Base-by-base conservation (phyloP, 2,888 invertebrate genomes). In the Eupsilia transversa region DNA sequence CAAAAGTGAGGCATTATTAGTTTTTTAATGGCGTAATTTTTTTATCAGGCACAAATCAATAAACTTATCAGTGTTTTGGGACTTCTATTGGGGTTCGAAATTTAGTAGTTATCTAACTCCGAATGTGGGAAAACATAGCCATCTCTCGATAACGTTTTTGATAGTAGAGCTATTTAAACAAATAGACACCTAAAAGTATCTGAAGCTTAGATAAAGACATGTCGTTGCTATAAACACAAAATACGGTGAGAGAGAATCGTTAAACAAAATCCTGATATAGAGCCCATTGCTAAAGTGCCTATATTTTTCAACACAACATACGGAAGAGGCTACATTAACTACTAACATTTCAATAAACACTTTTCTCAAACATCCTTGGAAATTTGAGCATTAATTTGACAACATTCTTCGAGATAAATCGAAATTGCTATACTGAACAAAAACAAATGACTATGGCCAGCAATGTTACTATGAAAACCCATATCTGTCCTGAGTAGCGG, bases 161-260 rank as follows among this genome's bases (percentile, higher is more conserved):
- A 52, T 72, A 27, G 17, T 61, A 61, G 61, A 61, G 61, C 0
- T 27, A 12, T 35, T 57, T 72, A 4, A 9, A 49, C 43, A 35
- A 33, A 38, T n/a, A 63, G 10, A 65, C 17, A 38, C 35, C 2
- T 43, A 0, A 9, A 27, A 20, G 5, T 49, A 52, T 49, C 17
- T 64, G 14, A 12, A 56, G n/a, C 38, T 20, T 17, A 38, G n/a
- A 52, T 69, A 59, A 63, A 43, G 54, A n/a, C 38, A 60, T 80
- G 63, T 71, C 63, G 60, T 69, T 56, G 61, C 76, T 27, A 67
- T 59, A 75, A 81, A 78, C 43, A 69, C 35, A 65, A 72, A 63
- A 72, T 77, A 75, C 59, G 66, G n/a, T 49, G 20, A 64, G 10
- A 54, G 20, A 35, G 14, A 35, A 72, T 46, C 80, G 57, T 71